Base-by-base conservation (phyloP, 2,888 invertebrate species). In the Xiphydria camelus region DNA sequence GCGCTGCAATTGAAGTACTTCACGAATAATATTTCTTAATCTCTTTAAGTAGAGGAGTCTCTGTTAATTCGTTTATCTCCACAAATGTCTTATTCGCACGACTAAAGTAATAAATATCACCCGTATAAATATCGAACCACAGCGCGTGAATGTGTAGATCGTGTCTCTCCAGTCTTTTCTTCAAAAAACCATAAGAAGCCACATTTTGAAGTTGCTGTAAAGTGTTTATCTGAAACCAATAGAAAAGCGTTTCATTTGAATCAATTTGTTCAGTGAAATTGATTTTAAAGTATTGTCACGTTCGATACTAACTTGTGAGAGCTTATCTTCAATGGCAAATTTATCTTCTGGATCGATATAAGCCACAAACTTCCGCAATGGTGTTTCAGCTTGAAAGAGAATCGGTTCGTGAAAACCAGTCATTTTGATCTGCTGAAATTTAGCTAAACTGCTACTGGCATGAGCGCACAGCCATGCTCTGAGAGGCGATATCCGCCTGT, bases 81-180 rank as follows among this genome's bases (percentile, higher is more conserved):
- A 95, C 80, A 74, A 95, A 97, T 46, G 82, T 79, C 75, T 95
- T 94, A 31, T 87, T 85, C 19, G 87, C 85, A 61, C 94, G 82
- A 69, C 94, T 94, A 70, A 97, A 97, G 76, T 91, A 93, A 74
- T 92, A 94, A 64, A 97, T 91, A 74, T 96, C 94, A 0, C 95
- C 97, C 0, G 94, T 93, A 71, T 95, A 95, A 72, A 98, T 93
- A 73, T 97, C 97, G 73, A 97, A 96, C 97, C 97, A 98, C 25
- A 98, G 78, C 0, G 96, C 97, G 66, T 94, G 94, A 55, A 96
- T 88, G 64, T 91, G 91, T 29, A 94, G 79, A 69, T 92, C 85
- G 61, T 91, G 88, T 31, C 82, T 83, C 70, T 90, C 86, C 10
- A 96, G 78, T 1, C 91, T 84, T 51, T 85, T 85, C 66, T 89